Base-by-base conservation (phyloP, 1,140 invertebrate species). In the Oryzaephilus surinamensis region DNA sequence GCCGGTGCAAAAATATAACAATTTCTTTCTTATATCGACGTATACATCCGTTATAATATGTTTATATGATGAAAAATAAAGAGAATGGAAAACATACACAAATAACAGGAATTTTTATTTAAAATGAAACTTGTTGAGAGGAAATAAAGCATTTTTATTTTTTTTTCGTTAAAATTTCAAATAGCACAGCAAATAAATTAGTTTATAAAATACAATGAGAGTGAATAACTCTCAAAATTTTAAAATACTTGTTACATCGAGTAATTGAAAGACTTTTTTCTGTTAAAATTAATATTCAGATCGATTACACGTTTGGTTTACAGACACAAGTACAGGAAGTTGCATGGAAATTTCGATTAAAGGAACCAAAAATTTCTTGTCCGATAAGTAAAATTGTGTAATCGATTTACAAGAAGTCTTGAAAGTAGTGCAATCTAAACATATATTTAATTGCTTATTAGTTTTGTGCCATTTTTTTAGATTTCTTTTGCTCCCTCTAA, bases 391-490 rank as follows among this genome's bases (percentile, higher is more conserved):
- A 12, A 10, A 30, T 16, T 30, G 4, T 8, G 12, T 16, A 30
- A 7, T 12, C 28, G 28, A 38, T 20, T 38, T 19, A 40, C 14
- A 41, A 34, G 37, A 41, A 48, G n/a, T 41, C 30, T 38, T 29
- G 32, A 21, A 19, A 38, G 35, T 43, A 48, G 42, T 43, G 50
- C 37, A 41, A 43, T 42, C 40, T 52, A 43, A 29, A 40, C 28
- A 48, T 31, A 45, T 45, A 33, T 32, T 45, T 46, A 46, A 55
- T 53, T 55, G 53, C 51, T 55, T 50, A 31, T n/a, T n/a, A n/a
- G n/a, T n/a, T 51, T 55, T 55, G 53, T 55, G 53, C 53, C 43
- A 40, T n/a, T n/a, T n/a, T n/a, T n/a, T 42, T 21, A 37, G 46
- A 46, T 38, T 51, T 39, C 35, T 43, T 40, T 55, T 55, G 53